Evolutionary conservation across 2,113 vertebrate genomes (phyloP).

Genomic region (mouse (Mus musculus)): DNA sequence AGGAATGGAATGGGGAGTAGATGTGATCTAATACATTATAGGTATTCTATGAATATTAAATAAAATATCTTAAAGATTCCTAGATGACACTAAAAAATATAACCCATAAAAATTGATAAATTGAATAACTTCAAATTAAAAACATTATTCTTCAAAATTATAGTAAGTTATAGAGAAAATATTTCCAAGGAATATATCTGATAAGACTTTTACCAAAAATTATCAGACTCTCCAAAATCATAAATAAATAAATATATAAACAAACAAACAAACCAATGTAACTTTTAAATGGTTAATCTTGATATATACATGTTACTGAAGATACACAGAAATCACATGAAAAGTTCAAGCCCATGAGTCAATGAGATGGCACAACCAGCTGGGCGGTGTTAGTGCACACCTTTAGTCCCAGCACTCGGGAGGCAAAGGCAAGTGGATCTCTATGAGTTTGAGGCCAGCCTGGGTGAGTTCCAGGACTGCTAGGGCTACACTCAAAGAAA

Average conservation of each 20-base stretch:
- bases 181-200: conserved; percentile 14
- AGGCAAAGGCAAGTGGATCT: too few species aligned
- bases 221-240: conserved; percentile 15
- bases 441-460: too few species aligned
- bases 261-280: background rate
- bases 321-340: background rate
- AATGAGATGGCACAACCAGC: background rate
- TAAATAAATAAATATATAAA: background rate
- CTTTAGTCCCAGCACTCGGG: too few species aligned
- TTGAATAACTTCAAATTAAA: conserved; percentile 4
- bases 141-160: background rate
- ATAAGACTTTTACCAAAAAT: background rate
- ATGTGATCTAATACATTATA: background rate
- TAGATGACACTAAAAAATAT: background rate
- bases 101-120: background rate
- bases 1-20: background rate
- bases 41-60: background rate
- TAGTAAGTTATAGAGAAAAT: background rate
- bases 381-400: too few species aligned
- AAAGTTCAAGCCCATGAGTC: background rate
- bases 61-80: background rate
- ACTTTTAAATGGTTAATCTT: background rate
- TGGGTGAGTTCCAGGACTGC: too few species aligned
- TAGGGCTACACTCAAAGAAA: too few species aligned
- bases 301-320: background rate